Percentiles rank a stretch among this genome's conserved stretches.
Evolutionary conservation across 2,888 invertebrate genomes (phyloP).

Genomic region (Colletes collaris): DNA sequence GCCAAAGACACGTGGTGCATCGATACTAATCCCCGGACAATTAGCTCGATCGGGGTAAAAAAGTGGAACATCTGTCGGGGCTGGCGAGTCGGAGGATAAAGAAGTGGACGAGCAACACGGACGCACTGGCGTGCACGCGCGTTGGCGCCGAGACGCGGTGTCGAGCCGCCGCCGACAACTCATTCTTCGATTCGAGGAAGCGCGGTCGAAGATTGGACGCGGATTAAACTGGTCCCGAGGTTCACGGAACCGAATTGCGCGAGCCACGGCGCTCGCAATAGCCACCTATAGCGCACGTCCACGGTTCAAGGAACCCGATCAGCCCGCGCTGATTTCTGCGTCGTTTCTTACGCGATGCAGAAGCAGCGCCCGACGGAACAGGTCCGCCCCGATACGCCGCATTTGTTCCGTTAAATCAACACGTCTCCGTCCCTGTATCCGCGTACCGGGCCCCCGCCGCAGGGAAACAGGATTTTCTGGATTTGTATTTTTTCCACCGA

Average conservation of each 20-base stretch:
- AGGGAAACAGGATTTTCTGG: conserved; percentile 54
- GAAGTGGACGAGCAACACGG: conserved; percentile 51
- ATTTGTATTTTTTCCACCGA: conserved; percentile 37
- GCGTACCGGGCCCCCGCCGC: conserved; percentile 7
- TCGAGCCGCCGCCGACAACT: conserved; percentile 66
- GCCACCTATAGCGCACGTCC: conserved; percentile 61
- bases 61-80: conserved; percentile 59
- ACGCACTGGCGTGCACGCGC: conserved; percentile 39
- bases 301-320: conserved; percentile 68
- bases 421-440: conserved; percentile 31
- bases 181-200: conserved; percentile 70
- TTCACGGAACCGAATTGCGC: conserved; percentile 70
- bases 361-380: conserved; percentile 30
- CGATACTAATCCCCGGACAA: conserved; percentile 48
- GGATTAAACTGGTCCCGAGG: conserved; percentile 69
- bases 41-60: conserved; percentile 39
- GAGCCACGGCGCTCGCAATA: conserved; percentile 44
- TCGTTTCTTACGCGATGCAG: conserved; percentile 54
- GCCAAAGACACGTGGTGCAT: neutral
- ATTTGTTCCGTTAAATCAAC: conserved; percentile 60
- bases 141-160: conserved; percentile 60
- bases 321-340: conserved; percentile 59
- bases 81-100: conserved; percentile 37
- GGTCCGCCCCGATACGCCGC: conserved; percentile 53
- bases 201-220: conserved; percentile 62